Evolutionary conservation across 2,113 vertebrate genomes (phyloP), one percentile per base, ranked within the genome.

Genomic region (Poicephalus gulielmi): DNA sequence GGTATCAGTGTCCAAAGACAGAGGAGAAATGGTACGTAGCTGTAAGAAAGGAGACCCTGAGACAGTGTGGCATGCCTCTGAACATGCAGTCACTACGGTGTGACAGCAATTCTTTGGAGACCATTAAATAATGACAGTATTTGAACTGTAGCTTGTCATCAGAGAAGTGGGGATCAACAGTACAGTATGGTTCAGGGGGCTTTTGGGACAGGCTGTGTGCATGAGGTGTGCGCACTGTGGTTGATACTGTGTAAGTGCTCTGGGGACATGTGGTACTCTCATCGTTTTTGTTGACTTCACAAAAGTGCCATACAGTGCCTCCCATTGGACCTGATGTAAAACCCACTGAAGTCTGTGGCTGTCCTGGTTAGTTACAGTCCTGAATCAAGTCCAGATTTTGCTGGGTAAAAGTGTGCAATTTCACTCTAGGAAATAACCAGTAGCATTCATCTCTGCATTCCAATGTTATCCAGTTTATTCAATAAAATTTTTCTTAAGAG

Each of bases 161-260:
- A 53, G n/a, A 70, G 31, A 50, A 50, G 57, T 27, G 19, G 27
- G 69, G 44, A 17, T 62, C 37, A 81, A 7, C 2, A 18, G 3
- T 2, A 49, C 19, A 0, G 0, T 27, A 2, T 20, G 12, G 25
- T 63, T 84, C 50, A 52, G 50, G 69, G 27, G 9, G 2, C 7
- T 81, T 84, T 47, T 82, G 62, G 67, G 70, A 28, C 5, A 13
- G 1, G 1, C 1, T 0, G 0, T 52, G 5, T 28, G 19, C 25
- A 23, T 50, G 47, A 57, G 4, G 13, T 12, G 6, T n/a, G 17
- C 10, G 5, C 9, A 3, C 12, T 75, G 41, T 44, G 18, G 19
- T 50, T 77, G 24, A 28, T 59, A 22, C 41, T 1, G 1, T 2
- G 4, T 41, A 69, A 30, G 9, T 4, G 5, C 70, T 83, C 64